phyloP scores from a whole-genome alignment of 2,888 invertebrate genomes.

The Amorpha juglandis region DNA sequence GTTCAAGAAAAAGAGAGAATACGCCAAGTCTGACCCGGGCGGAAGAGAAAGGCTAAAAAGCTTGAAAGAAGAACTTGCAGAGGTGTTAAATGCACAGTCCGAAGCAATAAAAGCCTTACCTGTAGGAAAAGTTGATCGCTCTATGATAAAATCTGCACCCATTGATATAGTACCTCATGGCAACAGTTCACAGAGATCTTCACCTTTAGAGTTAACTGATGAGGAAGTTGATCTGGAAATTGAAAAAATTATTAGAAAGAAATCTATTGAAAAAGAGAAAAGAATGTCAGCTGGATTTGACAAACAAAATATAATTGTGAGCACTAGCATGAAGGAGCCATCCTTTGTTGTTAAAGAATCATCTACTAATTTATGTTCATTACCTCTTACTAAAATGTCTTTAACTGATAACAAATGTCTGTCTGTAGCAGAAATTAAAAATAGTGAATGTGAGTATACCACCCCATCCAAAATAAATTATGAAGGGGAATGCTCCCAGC shows the following conservation, averaged over 20 bases:
- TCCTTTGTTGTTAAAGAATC: conserved; percentile 54
- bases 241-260: conserved; percentile 85
- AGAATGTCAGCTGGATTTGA: conserved; percentile 63
- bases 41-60: conserved; percentile 83
- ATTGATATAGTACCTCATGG: conserved; percentile 87
- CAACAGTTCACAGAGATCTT: conserved; percentile 79
- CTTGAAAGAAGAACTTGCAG: conserved; percentile 78
- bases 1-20: conserved; percentile 92
- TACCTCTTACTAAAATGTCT: conserved; percentile 54
- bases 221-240: conserved; percentile 88
- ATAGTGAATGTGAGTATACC: conserved; percentile 1
- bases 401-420: conserved; percentile 48
- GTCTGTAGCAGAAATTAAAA: conserved; percentile 17
- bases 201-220: conserved; percentile 85
- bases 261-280: conserved; percentile 75
- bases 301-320: conserved; percentile 49
- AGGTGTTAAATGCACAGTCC: conserved; percentile 71
- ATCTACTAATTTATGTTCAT: conserved; percentile 47
- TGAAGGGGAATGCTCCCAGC: conserved; percentile 48
- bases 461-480: conserved; percentile 42
- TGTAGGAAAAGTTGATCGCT: conserved; percentile 68
- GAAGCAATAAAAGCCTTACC: conserved; percentile 74
- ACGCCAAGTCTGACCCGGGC: conserved; percentile 89
- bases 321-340: conserved; percentile 48
- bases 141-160: conserved; percentile 86